These are phyloP conservation scores for Isurus oxyrinchus DNA, from an alignment of 2,113 vertebrate species.

Conservation along the genomic window DNA sequence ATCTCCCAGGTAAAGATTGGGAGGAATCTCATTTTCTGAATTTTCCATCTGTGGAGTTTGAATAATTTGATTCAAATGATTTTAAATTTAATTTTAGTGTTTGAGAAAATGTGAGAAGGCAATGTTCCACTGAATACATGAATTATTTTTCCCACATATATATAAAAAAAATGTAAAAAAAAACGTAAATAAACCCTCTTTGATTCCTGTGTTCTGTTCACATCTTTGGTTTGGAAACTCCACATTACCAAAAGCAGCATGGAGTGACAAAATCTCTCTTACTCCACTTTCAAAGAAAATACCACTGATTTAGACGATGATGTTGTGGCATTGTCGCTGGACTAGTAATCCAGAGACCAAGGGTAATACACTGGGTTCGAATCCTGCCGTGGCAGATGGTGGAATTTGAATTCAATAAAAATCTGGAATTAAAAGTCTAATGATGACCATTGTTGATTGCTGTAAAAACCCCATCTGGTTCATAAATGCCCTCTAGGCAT, in stretches of 20 bases:
- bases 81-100: neutral
- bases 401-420: too few relatives aligned
- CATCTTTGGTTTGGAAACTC: neutral
- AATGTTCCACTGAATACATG: neutral
- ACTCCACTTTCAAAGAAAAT: neutral
- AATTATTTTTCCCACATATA: neutral
- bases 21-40: neutral
- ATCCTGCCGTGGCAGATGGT: too few relatives aligned
- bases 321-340: too few relatives aligned
- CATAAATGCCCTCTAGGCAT: too few relatives aligned
- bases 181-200: neutral
- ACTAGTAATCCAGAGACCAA: too few relatives aligned
- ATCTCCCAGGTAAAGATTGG: neutral
- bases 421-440: too few relatives aligned
- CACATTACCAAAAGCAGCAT: neutral
- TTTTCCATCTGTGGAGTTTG: neutral
- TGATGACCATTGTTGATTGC: too few relatives aligned
- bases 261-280: neutral
- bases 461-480: too few relatives aligned
- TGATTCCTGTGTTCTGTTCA: neutral
- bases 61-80: neutral
- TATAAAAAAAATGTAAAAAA: neutral
- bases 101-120: neutral
- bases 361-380: too few relatives aligned
- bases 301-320: neutral